Base-by-base conservation (phyloP, 1,140 invertebrate species). In the Acyrthosiphon pisum region DNA sequence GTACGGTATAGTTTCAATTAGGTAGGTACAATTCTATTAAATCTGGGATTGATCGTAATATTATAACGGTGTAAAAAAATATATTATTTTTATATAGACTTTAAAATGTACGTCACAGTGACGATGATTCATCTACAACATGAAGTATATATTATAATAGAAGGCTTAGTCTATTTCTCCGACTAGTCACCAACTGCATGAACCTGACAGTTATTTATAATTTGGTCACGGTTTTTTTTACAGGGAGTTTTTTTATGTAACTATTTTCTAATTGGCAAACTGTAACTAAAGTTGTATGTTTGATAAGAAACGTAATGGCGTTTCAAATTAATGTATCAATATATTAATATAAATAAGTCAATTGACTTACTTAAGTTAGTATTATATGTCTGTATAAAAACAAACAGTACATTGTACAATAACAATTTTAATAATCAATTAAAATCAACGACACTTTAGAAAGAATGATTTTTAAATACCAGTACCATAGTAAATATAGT, bases 141-240 rank as follows among this genome's bases (percentile, higher is more conserved):
- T 2, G 18, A 46, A 88, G 44, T 88, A 48, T 44, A 84, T 46
- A 26, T 50, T 46, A 26, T 50, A 88, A 88, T 88, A n/a, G 44
- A 88, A 48, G 46, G 30, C 30, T 87, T 48, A 35, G 46, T 50
- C 30, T 88, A 90, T 56, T 56, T 56, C 48, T 90, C 53, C 9
- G 48, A 56, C 87, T 89, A 56, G 87, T 89, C 26, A 86, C 41
- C 26, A 37, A 53, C 46, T 30, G 46, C 48, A 60, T 41, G 50
- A 56, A 60, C 50, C 22, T 90, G 89, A 44, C 53, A 53, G 89
- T 60, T 90, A 90, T 90, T 90, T 60, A 60, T 90, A 90, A 60
- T 56, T 90, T 60, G n/a, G 26, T 88, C 44, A 87, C 50, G 14
- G 89, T 44, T 46, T 86, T 37, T 86, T 81, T 35, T 26, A 56